Conservation (phyloP, 2,113 vertebrate genomes). For the Oncorhynchus clarkii region DNA sequence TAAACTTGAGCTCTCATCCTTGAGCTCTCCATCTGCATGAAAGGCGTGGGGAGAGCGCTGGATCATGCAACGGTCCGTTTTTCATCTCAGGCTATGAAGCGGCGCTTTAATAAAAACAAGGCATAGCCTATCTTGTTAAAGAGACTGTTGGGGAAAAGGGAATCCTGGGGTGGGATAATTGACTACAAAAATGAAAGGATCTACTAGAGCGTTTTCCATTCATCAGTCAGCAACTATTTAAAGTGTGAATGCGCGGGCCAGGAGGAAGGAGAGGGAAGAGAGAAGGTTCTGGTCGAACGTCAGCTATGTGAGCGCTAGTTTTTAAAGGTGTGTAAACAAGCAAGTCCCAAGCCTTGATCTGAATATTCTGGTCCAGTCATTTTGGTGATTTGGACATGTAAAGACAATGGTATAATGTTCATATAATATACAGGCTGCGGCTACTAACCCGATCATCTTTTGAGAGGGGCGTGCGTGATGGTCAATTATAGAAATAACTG, state of each 20-base stretch:
- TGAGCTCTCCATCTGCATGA: conserved; percentile 45
- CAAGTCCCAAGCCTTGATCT: conserved; percentile 56
- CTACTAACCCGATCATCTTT: neutral
- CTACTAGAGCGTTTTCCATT: conserved; percentile 77
- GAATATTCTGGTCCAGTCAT: neutral
- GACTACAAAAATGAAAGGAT: conserved; percentile 82
- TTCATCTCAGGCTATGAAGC: conserved; percentile 27
- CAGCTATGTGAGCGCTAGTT: conserved; percentile 81
- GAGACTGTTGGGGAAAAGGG: conserved; percentile 36
- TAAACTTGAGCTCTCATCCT: neutral
- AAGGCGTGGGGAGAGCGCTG: conserved; percentile 13
- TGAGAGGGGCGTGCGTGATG: too few relatives aligned
- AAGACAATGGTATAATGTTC: neutral
- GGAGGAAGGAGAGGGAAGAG: conserved; percentile 61
- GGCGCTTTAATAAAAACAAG: conserved; percentile 35
- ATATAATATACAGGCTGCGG: neutral
- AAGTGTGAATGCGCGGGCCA: conserved; percentile 62
- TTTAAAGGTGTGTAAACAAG: conserved; percentile 80
- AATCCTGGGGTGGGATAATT: conserved; percentile 77
- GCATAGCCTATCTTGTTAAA: conserved; percentile 49
- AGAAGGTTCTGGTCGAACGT: conserved; percentile 81
- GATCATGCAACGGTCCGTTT: conserved; percentile 15
- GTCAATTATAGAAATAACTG: neutral
- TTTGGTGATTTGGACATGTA: neutral
- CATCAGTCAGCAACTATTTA: conserved; percentile 82